These are phyloP conservation scores for Ambastaia sidthimunki DNA, from an alignment of 2,797 vertebrate genomes.

Conservation along the genomic window DNA sequence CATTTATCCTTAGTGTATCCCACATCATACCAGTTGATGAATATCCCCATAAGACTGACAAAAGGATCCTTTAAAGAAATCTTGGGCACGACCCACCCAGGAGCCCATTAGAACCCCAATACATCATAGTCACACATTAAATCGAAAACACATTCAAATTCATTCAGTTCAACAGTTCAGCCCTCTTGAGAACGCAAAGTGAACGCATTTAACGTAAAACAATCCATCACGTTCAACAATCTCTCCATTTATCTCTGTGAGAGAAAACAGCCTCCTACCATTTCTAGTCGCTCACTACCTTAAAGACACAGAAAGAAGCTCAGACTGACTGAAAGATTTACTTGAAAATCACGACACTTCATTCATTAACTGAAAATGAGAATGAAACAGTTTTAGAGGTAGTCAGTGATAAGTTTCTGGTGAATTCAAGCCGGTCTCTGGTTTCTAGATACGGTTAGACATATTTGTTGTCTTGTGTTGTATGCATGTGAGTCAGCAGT, in stretches of 20 bases:
- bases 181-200: conserved; percentile 54
- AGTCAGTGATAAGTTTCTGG: conserved; percentile 26
- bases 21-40: conserved; percentile 17
- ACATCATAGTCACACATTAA: conserved; percentile 54
- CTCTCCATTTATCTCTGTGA: conserved; percentile 62
- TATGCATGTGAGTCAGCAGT: conserved; percentile 4
- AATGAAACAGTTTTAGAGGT: conserved; percentile 35
- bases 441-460: conserved; percentile 23
- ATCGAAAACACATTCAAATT: conserved; percentile 55
- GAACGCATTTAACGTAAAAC: conserved; percentile 53
- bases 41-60: conserved; percentile 22
- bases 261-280: conserved; percentile 56
- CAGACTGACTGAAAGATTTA: conserved; percentile 9
- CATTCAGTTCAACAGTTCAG: conserved; percentile 16
- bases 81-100: conserved; percentile 36
- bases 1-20: conserved; percentile 6
- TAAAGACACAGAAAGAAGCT: conserved; percentile 63
- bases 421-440: neutral
- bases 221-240: conserved; percentile 68
- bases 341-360: conserved; percentile 55
- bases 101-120: conserved; percentile 47
- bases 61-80: conserved; percentile 26
- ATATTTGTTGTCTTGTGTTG: conserved; percentile 21
- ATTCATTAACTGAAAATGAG: conserved; percentile 61
- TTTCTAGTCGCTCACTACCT: conserved; percentile 53